Base-by-base conservation (phyloP, 2,113 vertebrate genomes). In the Corythaeola cristata region DNA sequence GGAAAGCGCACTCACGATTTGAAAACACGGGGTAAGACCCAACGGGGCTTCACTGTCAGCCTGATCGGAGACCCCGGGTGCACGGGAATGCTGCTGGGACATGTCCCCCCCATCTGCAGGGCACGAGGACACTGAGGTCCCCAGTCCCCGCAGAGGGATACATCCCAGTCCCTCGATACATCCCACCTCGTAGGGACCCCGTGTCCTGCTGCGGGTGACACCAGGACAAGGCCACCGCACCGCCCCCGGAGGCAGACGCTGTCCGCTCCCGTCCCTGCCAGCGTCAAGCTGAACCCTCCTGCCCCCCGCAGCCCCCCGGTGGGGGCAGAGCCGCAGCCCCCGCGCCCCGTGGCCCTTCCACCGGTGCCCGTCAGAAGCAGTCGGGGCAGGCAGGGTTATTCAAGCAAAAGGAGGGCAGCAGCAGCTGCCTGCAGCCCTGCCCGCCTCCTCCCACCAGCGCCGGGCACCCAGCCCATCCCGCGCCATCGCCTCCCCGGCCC, bases 381-480 rank as follows among this genome's bases (percentile, higher is more conserved):
- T 27, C 55, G 92, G 32, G 63, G 88, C 92, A 79, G 71, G 0
- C 9, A 22, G 63, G 84, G 19, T 95, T 79, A 96, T 18, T 95
- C 89, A 93, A 95, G 93, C 94, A 72, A 94, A 96, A 96, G 92
- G 77, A 93, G 95, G 95, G 69, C 91, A 92, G 78, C 89, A 68
- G 85, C 96, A 93, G 60, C 93, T 76, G 87, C 93, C 92, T 35
- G 67, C 92, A 88, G 78, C 95, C 63, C 68, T 66, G 63, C 39
- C 63, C 8, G 77, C 76, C 59, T 89, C 27, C 41, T 68, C 49
- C 52, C 44, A 26, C 68, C 80, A 15, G 50, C n/a, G 2, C 47
- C 5, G 3, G 24, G 85, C 89, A 83, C 3, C 49, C 72, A 79
- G 49, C 75, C 52, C 53, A 13, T 19, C 20, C 53, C 9, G 1